Base-by-base conservation (phyloP, 2,113 vertebrate species). In the Uropsilus gracilis region DNA sequence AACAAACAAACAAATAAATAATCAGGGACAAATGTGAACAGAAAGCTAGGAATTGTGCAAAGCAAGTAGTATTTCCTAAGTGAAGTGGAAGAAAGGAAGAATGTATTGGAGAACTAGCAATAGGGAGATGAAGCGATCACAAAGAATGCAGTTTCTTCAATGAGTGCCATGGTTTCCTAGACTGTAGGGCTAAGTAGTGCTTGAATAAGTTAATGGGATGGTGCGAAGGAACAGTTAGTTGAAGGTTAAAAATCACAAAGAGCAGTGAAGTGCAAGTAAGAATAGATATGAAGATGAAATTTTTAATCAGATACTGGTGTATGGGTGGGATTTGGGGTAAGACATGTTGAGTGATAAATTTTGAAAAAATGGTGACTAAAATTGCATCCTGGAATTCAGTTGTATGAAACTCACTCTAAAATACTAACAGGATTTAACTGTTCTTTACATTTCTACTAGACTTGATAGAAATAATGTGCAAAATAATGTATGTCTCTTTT, bases 301-400 rank as follows among this genome's bases (percentile, higher is more conserved):
- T 95, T 95, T 59, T 50, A 24, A 77, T 32, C 11, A 86, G 81
- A 84, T 22, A 78, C n/a, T 37, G 18, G 22, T 76, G 34, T 30
- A 18, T 46, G 30, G 12, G 91, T 91, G 46, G 16, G 13, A 18
- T 3, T 91, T 85, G 42, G 24, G 20, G 32, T 61, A 72, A 57
- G n/a, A 26, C 83, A 89, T 2, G 17, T 64, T 76, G 9, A 83
- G 12, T 59, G 34, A 18, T 53, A 63, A 89, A 30, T 84, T 90
- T 78, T 42, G 55, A 89, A 18, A 18, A 91, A 39, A 48, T n/a
- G 37, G 22, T 80, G 24, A 95, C 84, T 68, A 90, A 86, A 96
- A 82, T 39, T 86, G 24, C 44, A 72, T 77, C 18, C 18, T 75
- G 10, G n/a, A 42, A 3, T 91, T 93, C 10, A 73, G 14, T 86